A percentile compares a stretch with the other conserved stretches of the same genome.
phyloP scores from a whole-genome alignment of 2,113 vertebrate genomes.

The Andinoacara biseriatus region DNA sequence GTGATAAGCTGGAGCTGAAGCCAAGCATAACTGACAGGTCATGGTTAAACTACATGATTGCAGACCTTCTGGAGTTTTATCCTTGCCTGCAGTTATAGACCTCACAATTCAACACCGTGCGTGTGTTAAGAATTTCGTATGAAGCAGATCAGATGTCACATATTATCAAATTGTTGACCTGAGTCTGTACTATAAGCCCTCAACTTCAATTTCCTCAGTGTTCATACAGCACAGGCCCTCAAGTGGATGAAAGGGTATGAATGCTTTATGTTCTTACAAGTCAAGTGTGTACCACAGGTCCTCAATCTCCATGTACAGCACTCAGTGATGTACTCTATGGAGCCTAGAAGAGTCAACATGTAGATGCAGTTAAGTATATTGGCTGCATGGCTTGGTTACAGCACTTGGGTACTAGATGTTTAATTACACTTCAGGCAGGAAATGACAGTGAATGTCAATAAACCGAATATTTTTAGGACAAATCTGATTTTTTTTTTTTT shows the following conservation, averaged over 20 bases:
- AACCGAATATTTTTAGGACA: constrained; percentile 15
- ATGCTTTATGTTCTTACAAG: constrained; percentile 35
- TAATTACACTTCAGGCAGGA: constrained; percentile 43
- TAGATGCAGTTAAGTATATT: constrained; percentile 3
- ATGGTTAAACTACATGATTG: constrained; percentile 51
- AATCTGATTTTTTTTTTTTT: constrained; percentile 25
- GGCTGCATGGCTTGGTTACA: neutral
- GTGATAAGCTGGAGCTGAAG: constrained; percentile 59
- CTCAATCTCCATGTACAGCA: constrained; percentile 26
- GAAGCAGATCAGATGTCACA: constrained; percentile 51
- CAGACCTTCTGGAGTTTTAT: constrained; percentile 44
- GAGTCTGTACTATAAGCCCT: constrained; percentile 34
- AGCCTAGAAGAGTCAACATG: neutral
- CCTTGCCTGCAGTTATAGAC: constrained; percentile 58
- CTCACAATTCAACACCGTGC: constrained; percentile 16
- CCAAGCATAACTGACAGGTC: constrained; percentile 57
- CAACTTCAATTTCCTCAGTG: constrained; percentile 31
- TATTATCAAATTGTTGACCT: constrained; percentile 60
- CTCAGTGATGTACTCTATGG: constrained; percentile 14
- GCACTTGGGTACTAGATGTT: constrained; percentile 7
- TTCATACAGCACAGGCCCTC: constrained; percentile 8
- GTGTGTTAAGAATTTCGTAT: constrained; percentile 44
- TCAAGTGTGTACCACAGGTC: constrained; percentile 29
- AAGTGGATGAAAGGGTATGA: constrained; percentile 42
- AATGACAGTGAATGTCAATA: constrained; percentile 18